Conservation (phyloP, 2,797 vertebrate genomes). For the Acropternis orthonyx region DNA sequence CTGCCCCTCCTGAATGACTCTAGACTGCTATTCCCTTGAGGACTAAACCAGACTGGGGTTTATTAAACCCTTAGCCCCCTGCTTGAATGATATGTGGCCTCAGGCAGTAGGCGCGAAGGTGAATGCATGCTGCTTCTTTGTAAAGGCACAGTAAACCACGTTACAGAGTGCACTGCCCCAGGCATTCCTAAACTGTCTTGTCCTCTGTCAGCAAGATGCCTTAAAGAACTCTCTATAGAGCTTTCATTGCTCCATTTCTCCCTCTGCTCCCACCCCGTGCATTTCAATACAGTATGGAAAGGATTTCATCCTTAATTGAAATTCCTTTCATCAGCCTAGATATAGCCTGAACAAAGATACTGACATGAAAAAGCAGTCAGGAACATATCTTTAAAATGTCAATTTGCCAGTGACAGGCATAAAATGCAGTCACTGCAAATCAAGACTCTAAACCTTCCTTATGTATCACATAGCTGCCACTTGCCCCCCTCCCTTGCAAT, state of each 20-base stretch:
- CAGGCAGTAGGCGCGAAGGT: conserved; percentile 28
- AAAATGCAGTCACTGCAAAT: conserved; percentile 54
- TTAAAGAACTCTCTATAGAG: conserved; percentile 29
- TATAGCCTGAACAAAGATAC: conserved; percentile 64
- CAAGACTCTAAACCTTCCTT: conserved; percentile 5
- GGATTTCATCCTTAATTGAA: conserved; percentile 63
- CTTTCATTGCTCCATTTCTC: conserved; percentile 34
- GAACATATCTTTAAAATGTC: conserved; percentile 65
- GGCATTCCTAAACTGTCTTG: conserved; percentile 60
- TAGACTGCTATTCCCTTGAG: neutral
- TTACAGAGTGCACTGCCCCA: conserved; percentile 35
- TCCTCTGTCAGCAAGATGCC: conserved; percentile 67
- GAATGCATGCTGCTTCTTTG: conserved; percentile 35
- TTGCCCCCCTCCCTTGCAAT: neutral
- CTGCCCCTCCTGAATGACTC: neutral
- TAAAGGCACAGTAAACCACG: conserved; percentile 25
- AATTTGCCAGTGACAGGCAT: conserved; percentile 62
- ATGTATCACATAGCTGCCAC: conserved; percentile 15
- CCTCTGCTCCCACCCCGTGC: conserved; percentile 21
- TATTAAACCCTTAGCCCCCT: conserved; percentile 37
- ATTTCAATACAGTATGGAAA: conserved; percentile 43
- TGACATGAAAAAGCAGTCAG: conserved; percentile 63
- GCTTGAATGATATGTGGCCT: conserved; percentile 18
- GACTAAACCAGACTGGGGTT: conserved; percentile 23
- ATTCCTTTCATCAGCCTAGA: conserved; percentile 71